Conservation (phyloP, 2,113 vertebrate species). For the Mustela nigripes region DNA sequence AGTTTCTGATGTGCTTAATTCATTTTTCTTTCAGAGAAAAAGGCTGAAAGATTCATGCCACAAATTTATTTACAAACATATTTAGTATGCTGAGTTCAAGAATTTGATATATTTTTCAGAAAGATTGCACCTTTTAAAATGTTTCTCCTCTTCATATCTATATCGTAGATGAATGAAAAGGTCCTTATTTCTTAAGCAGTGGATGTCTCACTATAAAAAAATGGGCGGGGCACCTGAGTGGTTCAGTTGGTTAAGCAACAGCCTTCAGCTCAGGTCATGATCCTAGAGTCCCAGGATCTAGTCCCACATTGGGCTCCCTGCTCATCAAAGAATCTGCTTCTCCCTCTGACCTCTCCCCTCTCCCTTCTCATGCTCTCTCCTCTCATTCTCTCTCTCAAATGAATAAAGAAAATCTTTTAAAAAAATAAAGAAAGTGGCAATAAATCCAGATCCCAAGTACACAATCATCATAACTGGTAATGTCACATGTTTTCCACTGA, state of each 20-base stretch:
- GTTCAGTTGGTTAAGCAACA: no score
- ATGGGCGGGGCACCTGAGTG: constrained; percentile 78
- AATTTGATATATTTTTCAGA: constrained; percentile 22
- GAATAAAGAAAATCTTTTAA: no score
- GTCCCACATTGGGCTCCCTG: no score
- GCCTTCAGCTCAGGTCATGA: no score
- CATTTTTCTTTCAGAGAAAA: neutral
- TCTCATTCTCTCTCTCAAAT: no score
- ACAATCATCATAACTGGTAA: constrained; percentile 90
- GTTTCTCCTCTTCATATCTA: constrained; percentile 61
- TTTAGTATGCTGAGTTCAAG: neutral
- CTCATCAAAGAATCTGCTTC: no score
- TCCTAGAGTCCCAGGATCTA: no score
- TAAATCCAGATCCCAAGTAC: constrained; percentile 91
- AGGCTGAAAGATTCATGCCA: neutral
- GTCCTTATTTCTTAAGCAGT: constrained; percentile 93
- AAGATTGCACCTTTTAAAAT: neutral
- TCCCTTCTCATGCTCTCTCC: no score
- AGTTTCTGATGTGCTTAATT: neutral
- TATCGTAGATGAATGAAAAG: neutral
- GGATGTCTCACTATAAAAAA: constrained; percentile 94
- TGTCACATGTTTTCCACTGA: constrained; percentile 95
- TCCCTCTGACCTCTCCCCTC: no score
- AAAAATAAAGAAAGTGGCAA: constrained; percentile 88
- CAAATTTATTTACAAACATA: constrained; percentile 80